A percentile compares a stretch with the other conserved stretches of the same genome.
Conservation (phyloP, 37 sponge, comb jelly and placozoan genomes). For the Petrosia ficiformis region DNA sequence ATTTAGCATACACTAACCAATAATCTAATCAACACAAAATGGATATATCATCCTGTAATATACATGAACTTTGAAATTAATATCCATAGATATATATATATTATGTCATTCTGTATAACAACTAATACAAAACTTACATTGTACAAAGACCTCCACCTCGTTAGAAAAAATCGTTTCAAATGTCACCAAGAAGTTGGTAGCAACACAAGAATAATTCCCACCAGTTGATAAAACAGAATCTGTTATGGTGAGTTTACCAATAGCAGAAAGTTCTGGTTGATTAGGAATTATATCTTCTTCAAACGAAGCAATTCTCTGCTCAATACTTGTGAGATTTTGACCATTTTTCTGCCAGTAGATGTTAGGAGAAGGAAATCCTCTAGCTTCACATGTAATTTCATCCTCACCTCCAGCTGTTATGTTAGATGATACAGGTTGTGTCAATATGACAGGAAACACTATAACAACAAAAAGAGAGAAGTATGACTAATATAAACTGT, state of each 20-base stretch:
- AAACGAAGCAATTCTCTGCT: not conserved
- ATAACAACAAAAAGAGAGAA: not conserved
- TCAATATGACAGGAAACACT: not conserved
- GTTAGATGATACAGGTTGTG: not conserved
- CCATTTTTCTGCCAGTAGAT: not conserved
- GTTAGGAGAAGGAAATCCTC: not conserved
- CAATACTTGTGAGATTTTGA: not conserved
- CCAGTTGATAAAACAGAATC: not conserved
- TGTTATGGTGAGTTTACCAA: not conserved
- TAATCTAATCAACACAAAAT: too few species aligned
- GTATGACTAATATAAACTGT: too few species aligned
- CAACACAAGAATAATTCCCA: constrained; percentile 4
- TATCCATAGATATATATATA: too few species aligned
- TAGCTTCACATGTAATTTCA: not conserved
- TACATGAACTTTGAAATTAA: too few species aligned
- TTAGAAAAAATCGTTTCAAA: not conserved
- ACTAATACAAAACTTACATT: not conserved
- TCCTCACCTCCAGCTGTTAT: not conserved
- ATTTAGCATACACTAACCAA: too few species aligned
- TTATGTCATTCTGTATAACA: too few species aligned
- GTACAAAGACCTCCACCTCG: not conserved
- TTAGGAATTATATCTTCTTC: not conserved
- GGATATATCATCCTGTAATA: too few species aligned
- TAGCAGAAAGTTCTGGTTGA: not conserved
- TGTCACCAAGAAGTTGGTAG: not conserved